Percentiles rank a stretch among this genome's conserved stretches.
Conservation (phyloP, 23 tunicate genomes). For the Phallusia fumigata region DNA sequence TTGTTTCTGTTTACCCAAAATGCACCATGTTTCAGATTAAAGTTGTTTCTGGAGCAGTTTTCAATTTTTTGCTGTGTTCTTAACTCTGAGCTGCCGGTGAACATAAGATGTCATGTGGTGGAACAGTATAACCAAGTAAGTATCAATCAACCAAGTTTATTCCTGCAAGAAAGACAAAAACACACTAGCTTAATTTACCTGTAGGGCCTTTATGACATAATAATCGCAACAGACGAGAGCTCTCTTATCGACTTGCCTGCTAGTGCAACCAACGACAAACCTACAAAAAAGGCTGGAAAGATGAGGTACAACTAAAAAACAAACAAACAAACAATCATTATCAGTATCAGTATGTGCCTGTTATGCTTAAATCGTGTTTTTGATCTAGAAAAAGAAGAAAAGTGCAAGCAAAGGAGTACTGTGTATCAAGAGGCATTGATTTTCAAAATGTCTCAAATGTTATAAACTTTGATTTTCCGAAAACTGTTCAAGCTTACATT, state of each 20-base stretch:
- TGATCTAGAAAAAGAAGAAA: constrained; percentile 30
- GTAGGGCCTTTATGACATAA: constrained; percentile 75
- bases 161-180: background rate
- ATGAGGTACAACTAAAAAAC: constrained; percentile 3
- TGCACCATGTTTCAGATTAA: constrained; percentile 68
- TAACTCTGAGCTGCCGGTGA: constrained; percentile 91
- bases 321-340: no score
- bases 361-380: background rate
- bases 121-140: constrained; percentile 86
- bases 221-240: constrained; percentile 87
- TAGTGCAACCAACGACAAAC: constrained; percentile 5
- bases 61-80: constrained; percentile 72
- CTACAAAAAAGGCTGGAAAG: constrained; percentile 25
- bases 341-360: no score
- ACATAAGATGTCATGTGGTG: constrained; percentile 71
- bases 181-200: background rate
- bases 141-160: no score
- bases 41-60: constrained; percentile 91
- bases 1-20: no score
- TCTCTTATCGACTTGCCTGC: constrained; percentile 16
- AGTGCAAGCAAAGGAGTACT: constrained; percentile 54
- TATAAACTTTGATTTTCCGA: constrained; percentile 88
- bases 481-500: constrained; percentile 42
- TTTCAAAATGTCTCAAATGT: constrained; percentile 78
- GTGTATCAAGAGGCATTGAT: constrained; percentile 84